A percentile compares a stretch with the other conserved stretches of the same genome.
phyloP scores from a whole-genome alignment of 2,888 invertebrate species.

The Acanthosepion lycidas region DNA sequence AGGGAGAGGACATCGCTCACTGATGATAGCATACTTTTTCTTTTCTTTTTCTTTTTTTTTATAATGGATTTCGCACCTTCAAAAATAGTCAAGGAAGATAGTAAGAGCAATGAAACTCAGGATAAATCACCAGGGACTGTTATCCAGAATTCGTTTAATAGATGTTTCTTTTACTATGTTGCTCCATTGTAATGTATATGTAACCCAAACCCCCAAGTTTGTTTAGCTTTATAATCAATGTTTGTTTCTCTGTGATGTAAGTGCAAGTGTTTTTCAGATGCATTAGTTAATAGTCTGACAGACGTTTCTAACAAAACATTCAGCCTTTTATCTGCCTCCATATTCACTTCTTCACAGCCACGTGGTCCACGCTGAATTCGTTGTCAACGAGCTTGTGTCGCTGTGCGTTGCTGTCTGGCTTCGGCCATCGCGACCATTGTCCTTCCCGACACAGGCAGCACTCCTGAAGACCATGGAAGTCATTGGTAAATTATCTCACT shows the following conservation, averaged over 20 bases:
- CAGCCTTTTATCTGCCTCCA: too few species aligned
- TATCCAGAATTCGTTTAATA: neutral
- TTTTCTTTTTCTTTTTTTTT: neutral
- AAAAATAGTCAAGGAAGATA: neutral
- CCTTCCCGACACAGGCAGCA: conserved; percentile 38
- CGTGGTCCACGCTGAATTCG: conserved; percentile 43
- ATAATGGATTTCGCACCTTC: neutral
- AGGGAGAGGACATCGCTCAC: conserved; percentile 8
- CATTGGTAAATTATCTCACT: conserved; percentile 35
- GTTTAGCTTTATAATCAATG: neutral
- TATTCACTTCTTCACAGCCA: conserved; percentile 43
- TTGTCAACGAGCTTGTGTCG: conserved; percentile 44
- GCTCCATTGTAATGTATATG: neutral
- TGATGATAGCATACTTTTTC: neutral
- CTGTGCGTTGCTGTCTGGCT: conserved; percentile 40
- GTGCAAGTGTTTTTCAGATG: neutral
- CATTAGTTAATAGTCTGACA: neutral
- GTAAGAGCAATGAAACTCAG: neutral
- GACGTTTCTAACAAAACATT: too few species aligned
- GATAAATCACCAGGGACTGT: neutral
- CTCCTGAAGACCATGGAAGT: conserved; percentile 46
- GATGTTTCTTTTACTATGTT: neutral
- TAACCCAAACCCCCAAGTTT: neutral
- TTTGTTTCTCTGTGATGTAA: neutral
- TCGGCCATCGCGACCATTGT: neutral